Evolutionary conservation across 2,113 vertebrate genomes (phyloP).

Genomic region (Notechis scutatus): DNA sequence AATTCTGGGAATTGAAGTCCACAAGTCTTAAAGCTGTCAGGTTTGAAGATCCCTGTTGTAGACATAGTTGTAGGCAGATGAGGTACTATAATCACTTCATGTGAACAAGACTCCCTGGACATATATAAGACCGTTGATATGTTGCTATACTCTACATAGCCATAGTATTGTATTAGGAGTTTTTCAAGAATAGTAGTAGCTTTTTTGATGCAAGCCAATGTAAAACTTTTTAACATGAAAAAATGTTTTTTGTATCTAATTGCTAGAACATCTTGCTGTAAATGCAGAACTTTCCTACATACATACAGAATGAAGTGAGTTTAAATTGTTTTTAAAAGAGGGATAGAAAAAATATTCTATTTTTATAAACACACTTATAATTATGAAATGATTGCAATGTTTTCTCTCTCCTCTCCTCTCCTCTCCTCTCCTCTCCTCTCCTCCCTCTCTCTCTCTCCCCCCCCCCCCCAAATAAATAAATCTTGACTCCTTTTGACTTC

Average conservation of each 20-base stretch:
- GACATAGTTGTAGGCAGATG: neutral
- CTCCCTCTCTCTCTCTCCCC: too few species aligned
- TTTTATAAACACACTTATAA: neutral
- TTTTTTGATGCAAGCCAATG: neutral
- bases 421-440: accelerated
- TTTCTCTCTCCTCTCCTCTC: too few species aligned
- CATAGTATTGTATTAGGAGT: neutral
- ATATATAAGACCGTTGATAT: neutral
- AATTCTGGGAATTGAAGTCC: too few species aligned
- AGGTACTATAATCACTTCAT: too few species aligned
- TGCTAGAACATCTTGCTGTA: neutral
- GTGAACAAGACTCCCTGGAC: neutral
- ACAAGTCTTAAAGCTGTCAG: too few species aligned
- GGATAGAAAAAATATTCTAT: neutral
- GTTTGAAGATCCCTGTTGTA: too few species aligned
- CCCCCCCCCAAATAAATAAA: neutral
- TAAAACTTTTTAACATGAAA: neutral
- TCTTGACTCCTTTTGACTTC: neutral
- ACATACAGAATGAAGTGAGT: neutral
- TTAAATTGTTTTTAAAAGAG: neutral
- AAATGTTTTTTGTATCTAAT: neutral
- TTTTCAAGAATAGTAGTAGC: neutral
- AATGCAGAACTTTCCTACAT: neutral
- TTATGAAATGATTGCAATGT: neutral
- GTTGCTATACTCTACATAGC: neutral